These are phyloP conservation scores for Agrilus planipennis DNA, from an alignment of 1,140 invertebrate genomes.

Conservation along the genomic window DNA sequence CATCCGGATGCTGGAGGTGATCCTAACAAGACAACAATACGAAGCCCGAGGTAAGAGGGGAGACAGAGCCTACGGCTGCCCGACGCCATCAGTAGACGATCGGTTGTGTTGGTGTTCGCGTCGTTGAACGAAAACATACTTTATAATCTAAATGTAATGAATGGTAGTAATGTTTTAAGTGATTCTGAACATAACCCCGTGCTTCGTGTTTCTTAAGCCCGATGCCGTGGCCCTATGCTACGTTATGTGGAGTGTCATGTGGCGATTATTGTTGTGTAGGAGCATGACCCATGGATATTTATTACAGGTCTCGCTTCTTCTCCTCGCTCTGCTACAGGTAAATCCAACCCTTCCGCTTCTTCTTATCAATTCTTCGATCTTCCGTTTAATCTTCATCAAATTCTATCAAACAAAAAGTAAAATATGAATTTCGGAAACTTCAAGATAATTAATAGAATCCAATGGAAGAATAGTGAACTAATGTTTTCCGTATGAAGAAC, in stretches of 20 bases:
- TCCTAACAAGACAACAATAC: too few relatives aligned
- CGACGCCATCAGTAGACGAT: constrained; percentile 24
- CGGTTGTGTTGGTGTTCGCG: constrained; percentile 21
- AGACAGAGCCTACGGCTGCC: constrained; percentile 27
- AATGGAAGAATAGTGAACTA: too few relatives aligned
- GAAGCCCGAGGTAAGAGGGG: constrained; percentile 18
- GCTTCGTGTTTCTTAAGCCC: constrained; percentile 13
- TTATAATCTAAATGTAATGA: constrained; percentile 10
- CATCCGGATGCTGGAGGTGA: too few relatives aligned
- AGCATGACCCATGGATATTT: constrained; percentile 40
- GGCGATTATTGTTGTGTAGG: constrained; percentile 36
- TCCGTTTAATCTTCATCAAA: too few relatives aligned
- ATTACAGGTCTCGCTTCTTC: constrained; percentile 35
- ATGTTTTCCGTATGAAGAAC: too few relatives aligned
- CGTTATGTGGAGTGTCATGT: constrained; percentile 38
- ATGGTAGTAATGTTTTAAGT: constrained; percentile 1
- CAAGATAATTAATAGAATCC: too few relatives aligned
- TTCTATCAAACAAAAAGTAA: too few relatives aligned
- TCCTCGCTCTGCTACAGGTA: constrained; percentile 36
- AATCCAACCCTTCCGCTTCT: too few relatives aligned
- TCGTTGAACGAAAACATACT: too few relatives aligned
- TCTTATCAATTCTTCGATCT: too few relatives aligned
- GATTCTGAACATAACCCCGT: background rate
- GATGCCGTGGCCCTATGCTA: constrained; percentile 21
- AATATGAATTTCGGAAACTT: too few relatives aligned